Evolutionary conservation across 1,140 invertebrate genomes (phyloP), one percentile per base, ranked within the genome.

Genomic region (Platorchestia sp.): DNA sequence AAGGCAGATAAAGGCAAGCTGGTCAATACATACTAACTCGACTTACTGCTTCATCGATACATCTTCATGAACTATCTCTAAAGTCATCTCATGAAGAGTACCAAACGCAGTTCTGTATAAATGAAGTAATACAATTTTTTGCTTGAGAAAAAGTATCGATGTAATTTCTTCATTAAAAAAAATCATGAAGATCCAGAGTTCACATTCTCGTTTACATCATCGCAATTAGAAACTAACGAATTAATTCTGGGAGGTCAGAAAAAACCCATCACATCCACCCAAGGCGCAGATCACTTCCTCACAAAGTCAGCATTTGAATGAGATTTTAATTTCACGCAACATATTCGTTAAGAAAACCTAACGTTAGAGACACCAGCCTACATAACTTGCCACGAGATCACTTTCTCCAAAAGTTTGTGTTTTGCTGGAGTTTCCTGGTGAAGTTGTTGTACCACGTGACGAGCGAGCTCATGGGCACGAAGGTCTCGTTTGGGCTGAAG

Each of bases 371-470:
- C 14, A 75, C 59, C 59, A 75, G 59, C 59, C 14, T 19, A 75
- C 27, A 75, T 3, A 22, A 36, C 59, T 75, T 3, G 36, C 36
- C 59, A 36, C 41, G 10, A 41, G 27, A 89, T 75, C 53, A 98
- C 96, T 97, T 97, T 97, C 98, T 99, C 99, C 99, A 99, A 97
- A 99, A 99, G 97, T 99, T 98, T 0, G 99, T 99, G 97, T 99
- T 99, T 96, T 98, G 98, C 97, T 98, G 98, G 95, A 99, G 97
- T 96, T 99, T 97, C 97, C 99, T 97, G 96, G 99, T 98, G 97
- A 99, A 99, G 96, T 98, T 99, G 95, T 98, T 98, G 97, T 99
- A 99, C 99, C 99, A 99, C 89, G 98, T 98, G 97, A 99, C 98
- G 16, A 99, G 97, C 0, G 98, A 98, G 91, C 98, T 98, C 42